Percentiles rank a stretch among this genome's conserved stretches.
phyloP scores from a whole-genome alignment of 2,888 invertebrate genomes.

The Melanophora roralis region DNA sequence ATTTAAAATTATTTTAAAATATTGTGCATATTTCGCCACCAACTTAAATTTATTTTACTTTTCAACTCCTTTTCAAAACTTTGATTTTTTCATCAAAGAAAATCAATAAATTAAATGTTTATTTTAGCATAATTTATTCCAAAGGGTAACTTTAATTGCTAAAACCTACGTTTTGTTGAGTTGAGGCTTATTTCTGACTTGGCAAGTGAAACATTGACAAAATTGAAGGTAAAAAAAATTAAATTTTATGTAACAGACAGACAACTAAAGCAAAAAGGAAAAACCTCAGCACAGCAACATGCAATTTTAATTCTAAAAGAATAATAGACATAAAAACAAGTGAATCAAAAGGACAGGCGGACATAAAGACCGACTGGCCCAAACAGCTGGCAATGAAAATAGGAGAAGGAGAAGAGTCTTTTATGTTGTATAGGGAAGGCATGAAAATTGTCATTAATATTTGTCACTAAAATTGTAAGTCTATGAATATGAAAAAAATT shows the following conservation, averaged over 20 bases:
- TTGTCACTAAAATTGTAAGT: constrained; percentile 61
- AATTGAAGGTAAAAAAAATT: constrained; percentile 37
- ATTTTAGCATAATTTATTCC: constrained; percentile 1
- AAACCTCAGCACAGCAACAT: constrained; percentile 27
- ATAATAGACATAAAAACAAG: constrained; percentile 15
- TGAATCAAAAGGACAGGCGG: background rate
- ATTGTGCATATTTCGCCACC: no score
- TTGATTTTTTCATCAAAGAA: background rate
- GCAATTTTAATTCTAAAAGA: constrained; percentile 37
- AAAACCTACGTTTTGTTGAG: constrained; percentile 29
- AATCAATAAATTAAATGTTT: constrained; percentile 48
- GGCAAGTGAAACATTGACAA: constrained; percentile 44
- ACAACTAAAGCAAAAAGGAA: background rate
- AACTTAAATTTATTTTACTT: background rate
- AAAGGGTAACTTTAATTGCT: constrained; percentile 51
- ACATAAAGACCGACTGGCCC: constrained; percentile 30
- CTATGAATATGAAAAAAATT: constrained; percentile 35
- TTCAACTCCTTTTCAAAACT: background rate
- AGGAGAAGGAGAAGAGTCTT: background rate
- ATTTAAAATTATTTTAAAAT: no score
- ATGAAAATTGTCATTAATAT: constrained; percentile 67
- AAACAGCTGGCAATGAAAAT: background rate
- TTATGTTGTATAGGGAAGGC: constrained; percentile 45
- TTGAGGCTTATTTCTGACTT: constrained; percentile 14
- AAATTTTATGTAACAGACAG: background rate